phyloP scores from a whole-genome alignment of 2,113 vertebrate species.

The Natator depressus region DNA sequence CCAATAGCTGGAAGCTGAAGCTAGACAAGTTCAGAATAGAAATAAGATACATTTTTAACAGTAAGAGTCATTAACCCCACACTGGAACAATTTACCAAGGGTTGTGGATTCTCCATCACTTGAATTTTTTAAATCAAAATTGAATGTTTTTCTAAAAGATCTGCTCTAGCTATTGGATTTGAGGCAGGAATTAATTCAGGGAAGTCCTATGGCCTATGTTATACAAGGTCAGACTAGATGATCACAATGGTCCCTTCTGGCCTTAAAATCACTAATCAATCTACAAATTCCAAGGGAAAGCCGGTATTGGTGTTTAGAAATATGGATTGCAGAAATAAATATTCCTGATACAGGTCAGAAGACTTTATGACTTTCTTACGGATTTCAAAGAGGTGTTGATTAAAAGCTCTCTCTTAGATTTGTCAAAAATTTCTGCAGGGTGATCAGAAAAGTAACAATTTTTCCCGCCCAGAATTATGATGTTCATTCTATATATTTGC shows the following conservation, averaged over 20 bases:
- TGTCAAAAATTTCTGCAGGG: background rate
- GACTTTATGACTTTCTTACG: background rate
- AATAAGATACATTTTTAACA: background rate
- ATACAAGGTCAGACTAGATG: background rate
- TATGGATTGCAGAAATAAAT: background rate
- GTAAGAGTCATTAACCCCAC: background rate
- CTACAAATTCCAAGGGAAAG: background rate
- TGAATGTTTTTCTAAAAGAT: background rate
- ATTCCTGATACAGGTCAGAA: background rate
- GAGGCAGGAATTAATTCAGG: background rate
- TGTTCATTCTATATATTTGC: background rate
- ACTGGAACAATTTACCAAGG: background rate
- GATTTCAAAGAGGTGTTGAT: background rate
- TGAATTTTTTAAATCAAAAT: background rate
- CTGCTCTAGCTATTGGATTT: background rate
- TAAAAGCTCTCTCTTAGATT: background rate
- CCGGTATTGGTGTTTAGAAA: background rate
- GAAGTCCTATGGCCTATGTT: background rate
- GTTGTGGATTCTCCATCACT: background rate
- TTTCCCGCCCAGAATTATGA: background rate
- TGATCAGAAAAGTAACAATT: background rate
- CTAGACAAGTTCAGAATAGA: background rate
- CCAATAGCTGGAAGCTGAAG: background rate
- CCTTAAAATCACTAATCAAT: background rate
- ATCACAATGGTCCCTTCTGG: background rate